phyloP scores from a whole-genome alignment of 2,888 invertebrate genomes.

The Cyclophora punctaria region DNA sequence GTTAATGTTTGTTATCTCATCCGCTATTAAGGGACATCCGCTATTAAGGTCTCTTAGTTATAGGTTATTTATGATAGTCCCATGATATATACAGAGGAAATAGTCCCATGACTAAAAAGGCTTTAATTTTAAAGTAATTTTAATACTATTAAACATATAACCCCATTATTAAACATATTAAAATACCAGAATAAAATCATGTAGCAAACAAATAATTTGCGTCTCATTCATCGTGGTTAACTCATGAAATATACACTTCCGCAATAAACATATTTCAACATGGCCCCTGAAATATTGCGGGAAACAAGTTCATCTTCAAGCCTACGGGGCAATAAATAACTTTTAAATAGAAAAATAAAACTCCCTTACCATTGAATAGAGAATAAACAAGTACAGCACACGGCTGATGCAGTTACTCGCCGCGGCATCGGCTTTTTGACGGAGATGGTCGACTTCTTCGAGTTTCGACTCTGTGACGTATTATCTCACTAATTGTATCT shows the following conservation, averaged over 20 bases:
- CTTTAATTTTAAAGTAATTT: too few relatives aligned
- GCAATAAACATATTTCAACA: constrained; percentile 15
- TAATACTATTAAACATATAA: too few relatives aligned
- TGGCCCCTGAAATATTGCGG: constrained; percentile 10
- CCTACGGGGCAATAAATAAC: constrained; percentile 15
- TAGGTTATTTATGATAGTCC: too few relatives aligned
- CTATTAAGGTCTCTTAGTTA: too few relatives aligned
- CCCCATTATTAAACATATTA: neutral
- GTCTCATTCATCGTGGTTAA: constrained; percentile 12
- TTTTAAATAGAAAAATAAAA: constrained; percentile 36
- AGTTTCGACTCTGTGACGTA: too few relatives aligned
- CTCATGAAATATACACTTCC: constrained; percentile 18
- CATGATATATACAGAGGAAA: too few relatives aligned
- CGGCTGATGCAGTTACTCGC: constrained; percentile 21
- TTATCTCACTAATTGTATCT: too few relatives aligned
- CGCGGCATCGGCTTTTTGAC: too few relatives aligned
- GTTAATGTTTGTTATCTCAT: too few relatives aligned
- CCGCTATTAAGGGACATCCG: too few relatives aligned
- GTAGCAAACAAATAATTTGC: constrained; percentile 11
- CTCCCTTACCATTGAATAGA: constrained; percentile 22
- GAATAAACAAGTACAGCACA: constrained; percentile 30
- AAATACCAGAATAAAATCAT: constrained; percentile 9
- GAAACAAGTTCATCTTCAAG: constrained; percentile 10
- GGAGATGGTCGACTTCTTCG: too few relatives aligned
- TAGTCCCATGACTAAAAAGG: too few relatives aligned